Percentiles rank a stretch among this genome's conserved stretches.
Evolutionary conservation across 2,113 vertebrate species (phyloP).

Genomic region (Mixornis gularis): DNA sequence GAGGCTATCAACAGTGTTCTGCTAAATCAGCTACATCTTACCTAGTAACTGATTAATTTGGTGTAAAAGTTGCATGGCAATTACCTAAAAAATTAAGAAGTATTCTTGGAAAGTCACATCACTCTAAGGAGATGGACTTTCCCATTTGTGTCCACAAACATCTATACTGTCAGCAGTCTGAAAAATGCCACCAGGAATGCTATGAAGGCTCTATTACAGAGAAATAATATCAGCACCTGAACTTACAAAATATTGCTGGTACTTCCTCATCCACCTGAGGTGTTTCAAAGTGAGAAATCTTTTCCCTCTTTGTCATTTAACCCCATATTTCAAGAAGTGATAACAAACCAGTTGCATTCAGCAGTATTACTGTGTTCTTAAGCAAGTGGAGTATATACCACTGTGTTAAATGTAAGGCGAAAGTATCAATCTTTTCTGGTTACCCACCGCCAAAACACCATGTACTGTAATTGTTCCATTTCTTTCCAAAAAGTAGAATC

Average conservation of each 20-base stretch:
- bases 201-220: background rate
- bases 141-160: background rate
- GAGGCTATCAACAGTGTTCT: background rate
- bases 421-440: background rate
- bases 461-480: conserved; percentile 22
- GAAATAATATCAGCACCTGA: background rate
- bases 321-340: background rate
- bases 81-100: background rate
- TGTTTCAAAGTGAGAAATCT: background rate
- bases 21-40: background rate
- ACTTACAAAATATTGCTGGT: background rate
- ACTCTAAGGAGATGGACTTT: background rate
- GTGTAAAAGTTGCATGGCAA: background rate
- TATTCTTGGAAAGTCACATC: background rate
- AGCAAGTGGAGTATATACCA: background rate
- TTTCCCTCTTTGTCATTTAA: background rate
- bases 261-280: background rate
- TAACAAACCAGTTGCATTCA: background rate
- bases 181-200: background rate
- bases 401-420: background rate
- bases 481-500: conserved; percentile 10
- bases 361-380: background rate
- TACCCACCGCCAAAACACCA: conserved; percentile 1
- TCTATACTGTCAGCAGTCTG: background rate
- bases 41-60: background rate